Conservation (phyloP, 2,888 invertebrate species). For the Galerucella pusilla region DNA sequence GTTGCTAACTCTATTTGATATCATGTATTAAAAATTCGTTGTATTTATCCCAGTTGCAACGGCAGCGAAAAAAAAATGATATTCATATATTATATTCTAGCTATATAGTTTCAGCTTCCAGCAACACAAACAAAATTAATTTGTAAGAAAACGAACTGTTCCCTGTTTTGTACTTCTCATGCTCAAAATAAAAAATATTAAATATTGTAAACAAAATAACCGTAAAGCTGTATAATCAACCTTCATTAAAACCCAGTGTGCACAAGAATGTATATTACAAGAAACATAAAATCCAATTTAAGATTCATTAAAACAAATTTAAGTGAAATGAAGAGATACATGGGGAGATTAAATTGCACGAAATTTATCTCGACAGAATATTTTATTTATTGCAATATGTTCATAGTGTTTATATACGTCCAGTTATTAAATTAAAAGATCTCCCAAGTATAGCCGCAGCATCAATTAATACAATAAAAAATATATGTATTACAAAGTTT, state of each 20-base stretch:
- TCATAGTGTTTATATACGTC: not conserved
- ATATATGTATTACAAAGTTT: not conserved
- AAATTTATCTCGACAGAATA: slow-evolving; percentile 20
- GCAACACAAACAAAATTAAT: too few species aligned
- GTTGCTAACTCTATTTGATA: too few species aligned
- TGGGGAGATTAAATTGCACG: slow-evolving; percentile 24
- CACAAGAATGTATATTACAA: slow-evolving; percentile 26
- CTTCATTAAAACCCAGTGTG: slow-evolving; percentile 28
- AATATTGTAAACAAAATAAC: not conserved
- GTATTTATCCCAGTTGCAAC: too few species aligned
- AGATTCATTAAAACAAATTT: slow-evolving; percentile 30
- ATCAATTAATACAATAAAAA: not conserved
- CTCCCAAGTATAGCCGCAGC: not conserved
- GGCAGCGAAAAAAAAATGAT: too few species aligned
- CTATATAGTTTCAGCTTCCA: too few species aligned
- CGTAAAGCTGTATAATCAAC: not conserved
- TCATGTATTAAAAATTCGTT: too few species aligned
- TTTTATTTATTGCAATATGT: not conserved
- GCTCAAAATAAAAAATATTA: not conserved
- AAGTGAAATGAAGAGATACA: slow-evolving; percentile 18
- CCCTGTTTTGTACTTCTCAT: too few species aligned
- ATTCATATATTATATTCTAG: too few species aligned
- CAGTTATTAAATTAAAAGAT: not conserved
- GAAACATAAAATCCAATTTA: slow-evolving; percentile 25
- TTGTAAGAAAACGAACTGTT: too few species aligned